Evolutionary conservation across 1,140 invertebrate species (phyloP).

Genomic region (Hycleus cichorii): DNA sequence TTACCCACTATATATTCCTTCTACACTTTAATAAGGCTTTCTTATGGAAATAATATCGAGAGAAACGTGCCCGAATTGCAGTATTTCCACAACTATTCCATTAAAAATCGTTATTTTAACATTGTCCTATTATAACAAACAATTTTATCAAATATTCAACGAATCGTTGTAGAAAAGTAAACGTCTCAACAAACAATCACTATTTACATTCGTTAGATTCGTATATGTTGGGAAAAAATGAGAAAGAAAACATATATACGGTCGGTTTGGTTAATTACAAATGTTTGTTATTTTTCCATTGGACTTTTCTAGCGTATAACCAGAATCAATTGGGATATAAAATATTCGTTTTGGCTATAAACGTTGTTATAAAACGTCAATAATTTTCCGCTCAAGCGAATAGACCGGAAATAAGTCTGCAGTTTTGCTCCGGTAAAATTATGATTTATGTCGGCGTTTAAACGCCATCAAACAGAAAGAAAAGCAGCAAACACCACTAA

Average conservation of each 20-base stretch:
- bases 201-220: conserved; percentile 17
- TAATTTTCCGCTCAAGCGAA: conserved; percentile 15
- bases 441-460: conserved; percentile 11
- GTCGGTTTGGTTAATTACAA: too few species aligned
- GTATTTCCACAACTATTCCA: background rate
- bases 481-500: too few species aligned
- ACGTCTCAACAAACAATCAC: conserved; percentile 18
- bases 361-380: conserved; percentile 15
- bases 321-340: conserved; percentile 11
- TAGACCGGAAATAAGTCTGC: background rate
- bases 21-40: conserved; percentile 15
- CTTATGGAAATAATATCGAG: background rate
- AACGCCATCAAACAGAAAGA: too few species aligned
- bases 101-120: too few species aligned
- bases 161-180: background rate
- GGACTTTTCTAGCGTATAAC: background rate
- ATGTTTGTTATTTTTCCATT: background rate
- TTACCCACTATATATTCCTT: conserved; percentile 6
- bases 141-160: too few species aligned
- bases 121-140: too few species aligned
- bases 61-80: background rate
- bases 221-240: conserved; percentile 15
- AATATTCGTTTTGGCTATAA: conserved; percentile 11
- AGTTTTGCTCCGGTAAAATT: conserved; percentile 13
- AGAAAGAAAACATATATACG: background rate